Conservation (phyloP, 2,113 vertebrate genomes). For the Gobiocypris rarus region DNA sequence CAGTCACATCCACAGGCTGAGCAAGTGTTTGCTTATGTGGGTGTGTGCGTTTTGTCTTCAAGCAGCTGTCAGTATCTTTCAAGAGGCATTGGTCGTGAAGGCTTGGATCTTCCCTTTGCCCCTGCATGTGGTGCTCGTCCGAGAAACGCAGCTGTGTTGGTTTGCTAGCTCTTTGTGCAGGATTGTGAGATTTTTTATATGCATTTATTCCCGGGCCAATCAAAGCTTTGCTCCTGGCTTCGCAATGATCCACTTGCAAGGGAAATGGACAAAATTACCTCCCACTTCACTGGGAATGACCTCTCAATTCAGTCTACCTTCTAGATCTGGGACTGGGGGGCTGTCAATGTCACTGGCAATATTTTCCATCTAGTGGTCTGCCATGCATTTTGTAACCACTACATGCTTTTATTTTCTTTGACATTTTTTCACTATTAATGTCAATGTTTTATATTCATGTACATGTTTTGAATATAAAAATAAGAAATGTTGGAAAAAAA, state of each 20-base stretch:
- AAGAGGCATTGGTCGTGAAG: conserved; percentile 59
- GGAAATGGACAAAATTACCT: not conserved
- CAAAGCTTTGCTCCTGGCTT: conserved; percentile 57
- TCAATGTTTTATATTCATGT: too few species aligned
- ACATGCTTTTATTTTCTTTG: too few species aligned
- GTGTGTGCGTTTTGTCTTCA: conserved; percentile 49
- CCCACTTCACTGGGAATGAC: conserved; percentile 21
- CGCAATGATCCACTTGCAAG: conserved; percentile 36
- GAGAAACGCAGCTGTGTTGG: not conserved
- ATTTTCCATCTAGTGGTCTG: not conserved
- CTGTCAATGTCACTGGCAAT: not conserved
- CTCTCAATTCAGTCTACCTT: not conserved
- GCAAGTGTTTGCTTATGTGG: conserved; percentile 32
- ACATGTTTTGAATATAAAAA: too few species aligned
- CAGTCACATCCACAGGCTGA: conserved; percentile 33
- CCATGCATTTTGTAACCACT: not conserved
- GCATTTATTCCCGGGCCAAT: conserved; percentile 64
- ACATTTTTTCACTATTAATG: too few species aligned
- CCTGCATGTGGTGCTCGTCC: not conserved
- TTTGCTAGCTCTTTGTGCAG: conserved; percentile 22
- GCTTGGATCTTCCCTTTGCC: conserved; percentile 23
- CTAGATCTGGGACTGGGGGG: not conserved
- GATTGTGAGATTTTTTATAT: conserved; percentile 68
- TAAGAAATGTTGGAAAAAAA: too few species aligned
- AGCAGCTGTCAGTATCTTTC: conserved; percentile 66